Conservation (phyloP, 2,797 vertebrate genomes). For the Salmo trutta region DNA sequence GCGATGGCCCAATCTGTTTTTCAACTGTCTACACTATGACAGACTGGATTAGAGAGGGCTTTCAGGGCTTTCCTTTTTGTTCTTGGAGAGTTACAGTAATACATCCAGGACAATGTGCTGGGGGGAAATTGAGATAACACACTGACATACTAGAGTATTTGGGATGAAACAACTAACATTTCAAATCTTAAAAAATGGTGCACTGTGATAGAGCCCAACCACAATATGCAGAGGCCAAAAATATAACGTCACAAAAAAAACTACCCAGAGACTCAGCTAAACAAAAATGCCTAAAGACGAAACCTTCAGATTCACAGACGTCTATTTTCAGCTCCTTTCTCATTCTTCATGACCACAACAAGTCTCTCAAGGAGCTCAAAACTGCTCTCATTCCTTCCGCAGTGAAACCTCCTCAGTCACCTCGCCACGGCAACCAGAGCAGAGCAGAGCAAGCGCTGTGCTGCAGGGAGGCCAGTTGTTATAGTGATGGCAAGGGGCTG, state of each 20-base stretch:
- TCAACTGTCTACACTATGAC: conserved; percentile 66
- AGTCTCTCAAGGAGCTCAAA: conserved; percentile 39
- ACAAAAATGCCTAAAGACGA: not conserved
- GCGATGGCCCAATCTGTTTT: conserved; percentile 71
- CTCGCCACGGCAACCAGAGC: conserved; percentile 66
- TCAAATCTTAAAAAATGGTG: not conserved
- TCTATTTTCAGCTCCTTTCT: conserved; percentile 28
- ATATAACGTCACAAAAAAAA: not conserved
- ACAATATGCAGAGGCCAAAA: not conserved
- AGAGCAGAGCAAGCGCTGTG: conserved; percentile 26
- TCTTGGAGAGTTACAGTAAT: conserved; percentile 64
- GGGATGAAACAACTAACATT: not conserved
- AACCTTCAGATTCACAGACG: not conserved
- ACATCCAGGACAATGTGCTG: conserved; percentile 60
- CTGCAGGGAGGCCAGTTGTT: conserved; percentile 69
- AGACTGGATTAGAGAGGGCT: conserved; percentile 73
- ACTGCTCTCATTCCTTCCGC: conserved; percentile 52
- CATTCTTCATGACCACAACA: conserved; percentile 28
- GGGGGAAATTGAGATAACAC: conserved; percentile 49
- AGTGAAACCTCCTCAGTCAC: conserved; percentile 62
- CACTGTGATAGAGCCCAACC: not conserved
- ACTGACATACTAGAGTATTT: conserved; percentile 30
- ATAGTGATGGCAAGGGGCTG: conserved; percentile 70
- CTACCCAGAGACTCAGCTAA: not conserved
- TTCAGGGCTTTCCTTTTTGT: conserved; percentile 72